A percentile compares a stretch with the other conserved stretches of the same genome.
Conservation (phyloP, 2,113 vertebrate species). For the Scortum barcoo region DNA sequence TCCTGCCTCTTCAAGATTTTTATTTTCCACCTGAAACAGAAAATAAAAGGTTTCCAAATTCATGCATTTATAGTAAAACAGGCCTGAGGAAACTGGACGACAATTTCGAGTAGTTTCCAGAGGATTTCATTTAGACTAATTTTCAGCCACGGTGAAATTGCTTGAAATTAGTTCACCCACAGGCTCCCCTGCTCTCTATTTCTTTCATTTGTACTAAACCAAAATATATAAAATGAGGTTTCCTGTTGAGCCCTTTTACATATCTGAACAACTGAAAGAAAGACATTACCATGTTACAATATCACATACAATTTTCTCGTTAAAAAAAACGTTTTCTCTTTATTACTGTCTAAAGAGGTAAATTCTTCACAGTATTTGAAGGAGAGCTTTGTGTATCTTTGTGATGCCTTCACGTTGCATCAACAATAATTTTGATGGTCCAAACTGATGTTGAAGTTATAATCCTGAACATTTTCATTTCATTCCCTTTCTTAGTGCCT, state of each 20-base stretch:
- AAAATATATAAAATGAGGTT: neutral
- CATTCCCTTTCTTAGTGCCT: too few relatives aligned
- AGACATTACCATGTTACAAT: neutral
- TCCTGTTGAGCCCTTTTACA: neutral
- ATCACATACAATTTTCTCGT: neutral
- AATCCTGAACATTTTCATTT: too few relatives aligned
- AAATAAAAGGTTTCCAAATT: neutral
- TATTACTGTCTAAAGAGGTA: neutral
- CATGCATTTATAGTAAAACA: neutral
- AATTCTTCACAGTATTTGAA: neutral
- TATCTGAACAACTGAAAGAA: neutral
- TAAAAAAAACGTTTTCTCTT: neutral
- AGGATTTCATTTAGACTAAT: neutral
- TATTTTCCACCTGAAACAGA: conserved; percentile 60
- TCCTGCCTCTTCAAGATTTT: neutral
- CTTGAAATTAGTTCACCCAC: conserved; percentile 8
- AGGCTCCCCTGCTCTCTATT: neutral
- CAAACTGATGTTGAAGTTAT: neutral
- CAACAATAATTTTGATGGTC: neutral
- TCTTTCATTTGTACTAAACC: neutral
- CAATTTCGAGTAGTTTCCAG: neutral
- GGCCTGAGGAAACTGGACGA: neutral
- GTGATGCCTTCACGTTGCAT: neutral
- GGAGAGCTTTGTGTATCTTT: neutral
- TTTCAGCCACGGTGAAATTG: conserved; percentile 6